These are phyloP conservation scores for Stegana nigrithorax DNA, from an alignment of 2,888 invertebrate genomes.

Conservation along the genomic window DNA sequence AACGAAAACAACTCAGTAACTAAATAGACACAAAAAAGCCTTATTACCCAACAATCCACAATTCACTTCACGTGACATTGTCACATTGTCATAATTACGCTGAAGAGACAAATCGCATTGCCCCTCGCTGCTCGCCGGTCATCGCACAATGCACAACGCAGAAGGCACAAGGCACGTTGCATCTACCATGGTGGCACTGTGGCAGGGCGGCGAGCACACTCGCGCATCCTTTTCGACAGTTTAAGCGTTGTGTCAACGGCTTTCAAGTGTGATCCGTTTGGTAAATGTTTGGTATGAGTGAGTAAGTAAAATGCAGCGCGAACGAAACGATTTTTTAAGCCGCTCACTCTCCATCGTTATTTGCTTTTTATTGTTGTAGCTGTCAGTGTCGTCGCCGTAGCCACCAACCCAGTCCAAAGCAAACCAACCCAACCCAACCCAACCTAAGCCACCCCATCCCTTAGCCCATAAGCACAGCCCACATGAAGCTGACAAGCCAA, in stretches of 20 bases:
- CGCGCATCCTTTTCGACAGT: slow-evolving; percentile 33
- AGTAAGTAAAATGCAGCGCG: too few species aligned
- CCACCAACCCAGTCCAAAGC: slow-evolving; percentile 5
- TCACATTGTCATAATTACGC: slow-evolving; percentile 37
- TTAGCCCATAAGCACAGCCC: slow-evolving; percentile 28
- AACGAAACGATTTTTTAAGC: slow-evolving; percentile 53
- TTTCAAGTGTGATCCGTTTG: slow-evolving; percentile 56
- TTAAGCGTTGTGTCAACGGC: slow-evolving; percentile 49
- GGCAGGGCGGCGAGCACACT: neutral
- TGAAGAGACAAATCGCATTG: slow-evolving; percentile 19
- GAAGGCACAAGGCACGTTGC: too few species aligned
- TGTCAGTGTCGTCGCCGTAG: slow-evolving; percentile 21
- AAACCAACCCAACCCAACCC: neutral
- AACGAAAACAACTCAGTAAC: neutral
- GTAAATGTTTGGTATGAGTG: slow-evolving; percentile 42
- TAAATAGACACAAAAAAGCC: neutral
- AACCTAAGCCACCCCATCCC: neutral
- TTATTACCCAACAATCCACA: neutral
- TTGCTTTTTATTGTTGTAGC: slow-evolving; percentile 43
- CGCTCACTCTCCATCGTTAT: slow-evolving; percentile 48
- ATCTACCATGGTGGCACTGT: too few species aligned
- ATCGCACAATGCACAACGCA: too few species aligned
- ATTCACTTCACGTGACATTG: slow-evolving; percentile 39
- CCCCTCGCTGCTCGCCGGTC: slow-evolving; percentile 25
- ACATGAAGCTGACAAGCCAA: slow-evolving; percentile 65